Conservation (phyloP, 2,797 vertebrate species). For the Danio jaintianensis region DNA sequence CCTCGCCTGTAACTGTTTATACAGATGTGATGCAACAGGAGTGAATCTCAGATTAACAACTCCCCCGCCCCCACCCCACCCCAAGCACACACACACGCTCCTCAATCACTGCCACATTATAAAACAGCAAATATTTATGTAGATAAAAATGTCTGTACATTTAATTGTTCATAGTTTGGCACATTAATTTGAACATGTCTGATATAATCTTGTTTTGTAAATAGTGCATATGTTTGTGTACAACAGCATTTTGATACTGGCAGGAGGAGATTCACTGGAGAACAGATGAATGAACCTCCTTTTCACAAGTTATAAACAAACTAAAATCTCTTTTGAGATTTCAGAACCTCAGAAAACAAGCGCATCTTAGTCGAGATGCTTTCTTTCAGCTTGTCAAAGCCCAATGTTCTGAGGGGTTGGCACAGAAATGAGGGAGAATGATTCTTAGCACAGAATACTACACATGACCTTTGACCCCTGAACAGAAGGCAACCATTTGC, state of each 20-base stretch:
- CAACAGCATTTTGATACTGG: conserved; percentile 82
- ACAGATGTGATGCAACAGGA: conserved; percentile 75
- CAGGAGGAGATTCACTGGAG: conserved; percentile 56
- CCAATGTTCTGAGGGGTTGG: conserved; percentile 52
- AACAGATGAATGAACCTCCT: conserved; percentile 54
- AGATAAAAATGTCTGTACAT: conserved; percentile 71
- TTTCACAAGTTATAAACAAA: conserved; percentile 59
- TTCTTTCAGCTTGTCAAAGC: conserved; percentile 48
- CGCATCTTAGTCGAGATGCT: conserved; percentile 26
- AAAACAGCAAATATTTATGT: conserved; percentile 90
- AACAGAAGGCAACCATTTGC: conserved; percentile 64
- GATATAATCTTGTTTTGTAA: conserved; percentile 80
- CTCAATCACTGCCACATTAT: conserved; percentile 87
- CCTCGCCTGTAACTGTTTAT: conserved; percentile 38
- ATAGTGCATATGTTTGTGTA: conserved; percentile 90
- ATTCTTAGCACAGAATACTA: conserved; percentile 47
- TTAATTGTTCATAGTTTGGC: conserved; percentile 81
- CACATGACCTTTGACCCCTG: conserved; percentile 56
- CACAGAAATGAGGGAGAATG: conserved; percentile 74
- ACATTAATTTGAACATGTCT: conserved; percentile 75
- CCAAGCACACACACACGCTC: conserved; percentile 70
- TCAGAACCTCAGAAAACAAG: conserved; percentile 58
- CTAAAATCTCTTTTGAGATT: conserved; percentile 73
- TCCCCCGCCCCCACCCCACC: conserved; percentile 33
- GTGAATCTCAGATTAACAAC: conserved; percentile 53